Evolutionary conservation across 1,140 invertebrate species (phyloP), one percentile per base, ranked within the genome.

Genomic region (Melanaphis sacchari): DNA sequence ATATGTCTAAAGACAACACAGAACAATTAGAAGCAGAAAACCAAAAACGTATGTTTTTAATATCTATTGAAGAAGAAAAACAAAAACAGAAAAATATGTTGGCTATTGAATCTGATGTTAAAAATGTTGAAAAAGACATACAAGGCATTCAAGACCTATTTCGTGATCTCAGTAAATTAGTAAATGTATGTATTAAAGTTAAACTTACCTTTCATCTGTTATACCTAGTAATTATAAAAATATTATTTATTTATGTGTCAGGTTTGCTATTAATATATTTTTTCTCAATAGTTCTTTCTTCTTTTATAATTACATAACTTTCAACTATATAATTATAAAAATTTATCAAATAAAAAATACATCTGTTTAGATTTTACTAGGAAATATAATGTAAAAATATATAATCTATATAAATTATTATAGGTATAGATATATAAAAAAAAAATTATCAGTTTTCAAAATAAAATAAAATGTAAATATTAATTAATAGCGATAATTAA

Each of bases 141-240:
- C 43, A 93, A 84, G 91, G 84, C 36, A 93, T 93, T 85, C 91
- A 93, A 85, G 91, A 84, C n/a, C 1, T 93, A 2, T 93, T 93
- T 93, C 66, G 91, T n/a, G 91, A 93, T 43, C 91, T 93, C 18
- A 82, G 91, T 54, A 93, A 93, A 93, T 82, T 93, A 52, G 91
- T 93, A 40, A 82, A 93, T 93, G 91, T 93, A 84, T 26, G 91
- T 93, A 85, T 52, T 41, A 41, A 8, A 59, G 26, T 38, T 31
- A 38, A 21, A 31, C 46, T 22, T 88, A 36, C 31, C 15, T 36
- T 22, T 88, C 43, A 59, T 24, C 38, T 36, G 38, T 49, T 15
- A 49, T 18, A 18, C 15, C 18, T 49, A 49, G 46, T 49, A 21
- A 49, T 2, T 49, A 49, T 18, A 31, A 40, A 24, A 49, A 40